Evolutionary conservation across 2,113 vertebrate species (phyloP), one percentile per base, ranked within the genome.

Genomic region (Conger conger): DNA sequence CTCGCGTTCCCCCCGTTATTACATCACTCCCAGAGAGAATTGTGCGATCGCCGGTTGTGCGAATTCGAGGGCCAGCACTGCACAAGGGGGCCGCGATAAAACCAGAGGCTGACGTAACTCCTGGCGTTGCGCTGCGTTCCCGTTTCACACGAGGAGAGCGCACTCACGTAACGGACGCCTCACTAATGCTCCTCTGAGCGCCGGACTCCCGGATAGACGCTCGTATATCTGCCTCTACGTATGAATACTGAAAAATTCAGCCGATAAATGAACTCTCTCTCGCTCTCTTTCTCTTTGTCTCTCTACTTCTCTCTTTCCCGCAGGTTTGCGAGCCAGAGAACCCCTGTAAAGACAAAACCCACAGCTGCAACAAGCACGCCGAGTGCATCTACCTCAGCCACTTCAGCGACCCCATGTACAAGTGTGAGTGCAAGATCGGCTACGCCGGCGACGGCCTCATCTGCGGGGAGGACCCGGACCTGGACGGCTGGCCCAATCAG

Each of bases 401-500:
- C 90, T 99, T 99, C 94, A 99, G 96, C 35, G 97, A 99, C 79
- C 98, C 98, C 3, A 96, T 99, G 96, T 99, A 96, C 94, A 99
- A 99, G 89, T 99, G 98, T 36, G 97, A 99, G 88, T 99, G 98
- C 86, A 95, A 94, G 84, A 99, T 96, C 0, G 98, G 98, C 60
- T 99, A 99, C 4, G 98, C 98, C 0, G 98, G 98, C 0, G 98
- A 99, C 16, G 98, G 98, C 50, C 95, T 93, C 88, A 95, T 99
- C 88, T 99, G 98, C 11, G 98, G 97, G 13, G 98, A 99, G 88
- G 98, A 99, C 92, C 98, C 97, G 0, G 98, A 99, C 91, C 94
- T 99, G 92, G 98, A 99, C 38, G 98, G 98, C 38, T 99, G 98
- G 98, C 98, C 98, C 86, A 99, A 99, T 91, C 95, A 95, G 57